phyloP scores from a whole-genome alignment of 2,888 invertebrate species.

The Hemistola chrysoprasaria region DNA sequence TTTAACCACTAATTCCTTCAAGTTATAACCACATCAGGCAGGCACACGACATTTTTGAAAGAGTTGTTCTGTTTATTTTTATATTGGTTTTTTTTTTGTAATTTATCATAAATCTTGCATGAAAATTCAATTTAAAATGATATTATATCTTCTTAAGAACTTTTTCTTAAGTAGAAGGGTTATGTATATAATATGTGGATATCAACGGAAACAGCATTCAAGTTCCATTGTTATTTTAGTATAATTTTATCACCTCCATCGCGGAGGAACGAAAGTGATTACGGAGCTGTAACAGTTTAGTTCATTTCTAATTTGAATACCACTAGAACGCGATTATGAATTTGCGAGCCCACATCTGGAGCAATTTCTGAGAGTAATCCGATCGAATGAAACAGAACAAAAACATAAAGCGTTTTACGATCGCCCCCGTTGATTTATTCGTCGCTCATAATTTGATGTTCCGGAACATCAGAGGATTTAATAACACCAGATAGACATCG shows the following conservation, averaged over 20 bases:
- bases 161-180: no score
- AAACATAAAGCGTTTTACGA: slow-evolving; percentile 79
- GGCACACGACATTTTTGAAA: no score
- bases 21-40: no score
- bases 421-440: slow-evolving; percentile 76
- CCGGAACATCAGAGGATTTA: slow-evolving; percentile 77
- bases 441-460: slow-evolving; percentile 80
- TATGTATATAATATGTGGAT: not conserved
- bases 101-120: no score
- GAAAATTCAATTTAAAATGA: no score
- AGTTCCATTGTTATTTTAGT: slow-evolving; percentile 5
- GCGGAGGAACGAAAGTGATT: slow-evolving; percentile 29
- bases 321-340: slow-evolving; percentile 46
- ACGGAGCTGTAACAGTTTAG: slow-evolving; percentile 38
- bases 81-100: no score
- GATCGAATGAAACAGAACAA: slow-evolving; percentile 66
- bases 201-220: not conserved
- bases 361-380: slow-evolving; percentile 70
- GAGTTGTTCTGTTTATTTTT: no score
- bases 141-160: no score
- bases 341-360: slow-evolving; percentile 66
- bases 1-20: no score
- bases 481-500: slow-evolving; percentile 77
- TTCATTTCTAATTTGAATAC: slow-evolving; percentile 47
- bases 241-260: slow-evolving; percentile 14